Percentiles rank a stretch among this genome's conserved stretches.
phyloP scores from a whole-genome alignment of 2,797 vertebrate genomes.

The Smutsia gigantea region DNA sequence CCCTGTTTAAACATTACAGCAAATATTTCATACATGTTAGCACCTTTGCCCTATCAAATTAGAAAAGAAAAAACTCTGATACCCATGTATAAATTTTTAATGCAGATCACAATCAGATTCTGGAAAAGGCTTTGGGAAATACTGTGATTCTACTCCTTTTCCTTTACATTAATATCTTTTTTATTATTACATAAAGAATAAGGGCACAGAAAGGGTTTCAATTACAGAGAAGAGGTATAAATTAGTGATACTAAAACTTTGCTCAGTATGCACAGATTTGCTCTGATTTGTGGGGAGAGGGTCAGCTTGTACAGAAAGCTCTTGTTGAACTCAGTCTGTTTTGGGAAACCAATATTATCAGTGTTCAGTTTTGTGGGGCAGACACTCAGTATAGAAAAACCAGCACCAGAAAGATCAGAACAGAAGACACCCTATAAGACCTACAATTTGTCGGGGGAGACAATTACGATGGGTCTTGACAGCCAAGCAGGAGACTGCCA shows the following conservation, averaged over 20 bases:
- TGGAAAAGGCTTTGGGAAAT: slow-evolving; percentile 28
- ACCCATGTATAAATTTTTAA: neutral
- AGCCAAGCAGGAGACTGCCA: neutral
- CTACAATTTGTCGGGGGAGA: neutral
- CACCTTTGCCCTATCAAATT: neutral
- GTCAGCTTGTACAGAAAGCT: neutral
- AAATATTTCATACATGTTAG: neutral
- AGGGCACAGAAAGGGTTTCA: neutral
- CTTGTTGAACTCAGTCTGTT: neutral
- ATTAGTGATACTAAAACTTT: neutral
- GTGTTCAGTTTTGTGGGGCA: neutral
- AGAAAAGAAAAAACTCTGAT: neutral
- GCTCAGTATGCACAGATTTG: neutral
- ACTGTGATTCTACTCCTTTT: neutral
- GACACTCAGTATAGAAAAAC: neutral
- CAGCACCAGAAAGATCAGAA: neutral
- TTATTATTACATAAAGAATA: neutral
- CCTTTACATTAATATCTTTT: neutral
- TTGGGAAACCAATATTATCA: neutral
- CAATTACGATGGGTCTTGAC: neutral
- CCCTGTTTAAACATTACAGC: neutral
- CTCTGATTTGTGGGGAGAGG: fast-evolving
- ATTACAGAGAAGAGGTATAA: neutral
- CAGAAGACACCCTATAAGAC: neutral
- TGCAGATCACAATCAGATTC: neutral